Base-by-base conservation (phyloP, 2,888 invertebrate species). In the Scotopteryx bipunctaria region DNA sequence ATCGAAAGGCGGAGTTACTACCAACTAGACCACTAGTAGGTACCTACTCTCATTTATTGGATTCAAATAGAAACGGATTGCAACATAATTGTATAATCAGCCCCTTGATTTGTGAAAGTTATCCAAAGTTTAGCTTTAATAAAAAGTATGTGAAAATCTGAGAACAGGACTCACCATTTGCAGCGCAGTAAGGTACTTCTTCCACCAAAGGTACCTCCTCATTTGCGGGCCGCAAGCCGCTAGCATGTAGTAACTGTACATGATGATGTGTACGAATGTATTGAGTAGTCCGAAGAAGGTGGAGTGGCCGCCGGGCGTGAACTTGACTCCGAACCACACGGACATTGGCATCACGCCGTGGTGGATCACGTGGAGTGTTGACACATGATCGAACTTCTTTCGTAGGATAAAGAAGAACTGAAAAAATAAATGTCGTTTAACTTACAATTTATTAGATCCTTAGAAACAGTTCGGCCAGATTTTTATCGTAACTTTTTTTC, bases 261-360 rank as follows among this genome's bases (percentile, higher is more conserved):
- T 99, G 64, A 98, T 92, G 70, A 98, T 95, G 87, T 99, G 98
- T n/a, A 99, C 98, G 83, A 98, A 98, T 0, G 98, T 97, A 86
- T 98, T 99, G 73, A 98, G 91, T 67, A 98, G 92, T 1, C 98
- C 97, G 83, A 98, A 98, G 93, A 98, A 98, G 3, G 98, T 98
- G 69, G 97, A 97, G 83, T 98, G 98, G 21, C 98, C 98, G 78
- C 98, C 97, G 92, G 98, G 97, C 16, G 97, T 97, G 91, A 97
- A 98, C 91, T 97, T 97, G 45, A 98, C 97, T 42, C 98, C 98
- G 81, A 98, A 97, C 98, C 98, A 98, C 57, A 98, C 98, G 3
- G 97, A 97, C 95, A 98, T 95, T 27, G 98, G 98, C 98, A 98
- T 98, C 73, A 97, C 95, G 63, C 98, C 98, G 84, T 98, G 98